phyloP scores from a whole-genome alignment of 1,140 invertebrate genomes.

The Berghia stephanieae region DNA sequence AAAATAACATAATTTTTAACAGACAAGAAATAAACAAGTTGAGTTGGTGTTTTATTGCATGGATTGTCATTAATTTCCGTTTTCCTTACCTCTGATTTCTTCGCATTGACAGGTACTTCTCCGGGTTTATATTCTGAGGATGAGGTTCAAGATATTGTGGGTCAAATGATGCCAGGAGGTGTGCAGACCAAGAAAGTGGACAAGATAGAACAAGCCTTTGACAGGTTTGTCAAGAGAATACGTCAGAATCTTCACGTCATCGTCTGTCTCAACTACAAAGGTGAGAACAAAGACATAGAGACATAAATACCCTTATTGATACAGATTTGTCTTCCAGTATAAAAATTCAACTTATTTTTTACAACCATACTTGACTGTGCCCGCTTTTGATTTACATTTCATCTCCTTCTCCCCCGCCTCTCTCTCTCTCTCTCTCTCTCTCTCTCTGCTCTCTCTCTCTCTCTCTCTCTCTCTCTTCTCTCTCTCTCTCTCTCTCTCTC shows the following conservation, averaged over 20 bases:
- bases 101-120: slow-evolving; percentile 50
- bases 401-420: too few species aligned
- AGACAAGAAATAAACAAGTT: too few species aligned
- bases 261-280: slow-evolving; percentile 60
- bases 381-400: neutral
- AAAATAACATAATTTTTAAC: too few species aligned
- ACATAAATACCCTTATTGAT: too few species aligned
- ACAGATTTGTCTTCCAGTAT: neutral
- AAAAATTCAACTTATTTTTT: neutral
- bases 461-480: neutral
- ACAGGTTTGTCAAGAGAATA: slow-evolving; percentile 58
- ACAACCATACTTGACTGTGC: neutral
- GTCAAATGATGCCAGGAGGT: slow-evolving; percentile 63
- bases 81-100: neutral
- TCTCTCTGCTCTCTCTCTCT: neutral
- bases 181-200: slow-evolving; percentile 61
- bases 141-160: slow-evolving; percentile 59
- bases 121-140: slow-evolving; percentile 61
- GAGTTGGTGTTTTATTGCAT: too few species aligned
- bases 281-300: slow-evolving; percentile 34
- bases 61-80: neutral
- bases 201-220: slow-evolving; percentile 62
- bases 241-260: slow-evolving; percentile 63
- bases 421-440: too few species aligned
- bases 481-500: neutral